Conservation (phyloP, 2,888 invertebrate genomes). For the Argyresthia goedartella region DNA sequence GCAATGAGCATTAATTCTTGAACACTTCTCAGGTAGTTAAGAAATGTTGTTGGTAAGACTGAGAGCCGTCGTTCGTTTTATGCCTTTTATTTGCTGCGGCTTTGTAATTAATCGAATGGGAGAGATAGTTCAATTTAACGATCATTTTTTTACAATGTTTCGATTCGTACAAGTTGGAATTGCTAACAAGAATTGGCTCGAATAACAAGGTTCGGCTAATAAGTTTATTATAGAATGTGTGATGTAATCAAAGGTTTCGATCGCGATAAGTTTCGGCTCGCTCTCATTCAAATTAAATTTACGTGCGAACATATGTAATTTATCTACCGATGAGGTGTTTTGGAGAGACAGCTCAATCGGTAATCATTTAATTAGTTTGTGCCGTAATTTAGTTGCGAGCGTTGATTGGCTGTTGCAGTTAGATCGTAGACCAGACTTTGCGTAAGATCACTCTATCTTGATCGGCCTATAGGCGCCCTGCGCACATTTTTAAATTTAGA, state of each 20-base stretch:
- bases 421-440: background rate
- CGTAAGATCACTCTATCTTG: constrained; percentile 1
- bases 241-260: background rate
- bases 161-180: background rate
- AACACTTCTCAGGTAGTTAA: constrained; percentile 2
- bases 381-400: constrained; percentile 3
- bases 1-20: constrained; percentile 7
- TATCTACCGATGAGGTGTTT: background rate
- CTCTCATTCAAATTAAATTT: background rate
- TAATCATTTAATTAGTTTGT: constrained; percentile 4
- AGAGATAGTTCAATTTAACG: background rate
- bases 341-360: background rate
- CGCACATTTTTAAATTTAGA: constrained; percentile 12
- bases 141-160: background rate
- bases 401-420: constrained; percentile 2
- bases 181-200: background rate
- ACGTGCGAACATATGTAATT: background rate
- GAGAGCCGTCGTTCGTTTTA: background rate
- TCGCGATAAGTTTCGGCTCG: background rate
- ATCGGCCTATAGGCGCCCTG: constrained; percentile 12
- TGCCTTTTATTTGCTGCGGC: background rate
- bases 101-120: background rate
- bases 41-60: constrained; percentile 3
- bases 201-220: background rate
- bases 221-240: background rate